phyloP scores from a whole-genome alignment of 2,888 invertebrate species.

The Lasioglossum malachurum region DNA sequence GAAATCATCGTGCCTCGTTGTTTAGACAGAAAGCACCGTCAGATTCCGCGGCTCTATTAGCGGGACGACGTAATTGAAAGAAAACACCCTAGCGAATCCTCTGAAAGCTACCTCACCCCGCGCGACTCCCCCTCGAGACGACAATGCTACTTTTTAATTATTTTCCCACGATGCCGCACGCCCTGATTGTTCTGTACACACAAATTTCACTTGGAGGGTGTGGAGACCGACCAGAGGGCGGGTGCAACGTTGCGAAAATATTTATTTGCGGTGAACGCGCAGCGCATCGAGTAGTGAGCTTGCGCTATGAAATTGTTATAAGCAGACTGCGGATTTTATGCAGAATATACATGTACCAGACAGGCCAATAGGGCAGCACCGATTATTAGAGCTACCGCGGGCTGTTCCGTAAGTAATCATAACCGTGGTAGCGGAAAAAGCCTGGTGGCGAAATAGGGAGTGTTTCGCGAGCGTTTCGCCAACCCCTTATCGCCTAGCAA shows the following conservation, averaged over 20 bases:
- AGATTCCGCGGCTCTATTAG: conserved; percentile 50
- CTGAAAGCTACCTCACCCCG: neutral
- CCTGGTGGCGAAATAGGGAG: conserved; percentile 7
- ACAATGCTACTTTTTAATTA: conserved; percentile 20
- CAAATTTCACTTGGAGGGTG: neutral
- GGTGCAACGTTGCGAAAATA: neutral
- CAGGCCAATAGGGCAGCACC: neutral
- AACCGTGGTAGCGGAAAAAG: neutral
- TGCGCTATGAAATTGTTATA: neutral
- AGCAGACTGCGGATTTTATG: too few species aligned
- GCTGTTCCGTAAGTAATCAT: neutral
- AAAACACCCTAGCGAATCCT: conserved; percentile 40
- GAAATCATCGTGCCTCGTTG: conserved; percentile 41
- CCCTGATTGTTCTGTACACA: neutral
- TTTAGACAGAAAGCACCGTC: conserved; percentile 61
- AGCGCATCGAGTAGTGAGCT: neutral
- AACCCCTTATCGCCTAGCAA: conserved; percentile 6
- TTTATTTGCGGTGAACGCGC: neutral
- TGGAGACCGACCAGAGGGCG: neutral
- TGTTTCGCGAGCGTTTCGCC: neutral
- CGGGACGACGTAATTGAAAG: conserved; percentile 57
- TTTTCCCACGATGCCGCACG: neutral
- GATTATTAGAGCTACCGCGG: neutral
- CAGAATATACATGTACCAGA: neutral
- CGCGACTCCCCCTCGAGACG: neutral